Percentiles rank a stretch among this genome's conserved stretches.
Conservation (phyloP, 2,797 vertebrate species). For the Sebastes kiyomatsui region DNA sequence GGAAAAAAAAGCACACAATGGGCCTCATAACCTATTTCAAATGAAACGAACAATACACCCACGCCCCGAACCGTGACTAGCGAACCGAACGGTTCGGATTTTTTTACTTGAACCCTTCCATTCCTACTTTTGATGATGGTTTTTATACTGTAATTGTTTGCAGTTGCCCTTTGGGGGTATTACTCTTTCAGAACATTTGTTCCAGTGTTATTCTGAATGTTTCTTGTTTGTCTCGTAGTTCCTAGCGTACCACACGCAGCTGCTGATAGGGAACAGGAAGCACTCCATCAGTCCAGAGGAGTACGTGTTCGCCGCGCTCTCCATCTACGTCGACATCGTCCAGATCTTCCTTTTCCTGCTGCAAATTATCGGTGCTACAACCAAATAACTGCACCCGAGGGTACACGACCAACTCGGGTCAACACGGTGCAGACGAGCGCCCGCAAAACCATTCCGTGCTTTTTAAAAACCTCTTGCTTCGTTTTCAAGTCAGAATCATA, state of each 20-base stretch:
- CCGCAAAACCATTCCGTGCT: neutral
- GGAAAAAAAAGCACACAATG: too few species aligned
- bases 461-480: neutral
- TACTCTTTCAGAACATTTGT: neutral
- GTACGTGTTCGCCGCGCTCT: conserved; percentile 91
- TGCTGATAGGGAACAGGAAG: conserved; percentile 95
- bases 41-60: too few species aligned
- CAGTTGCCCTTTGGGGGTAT: neutral
- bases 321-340: conserved; percentile 93
- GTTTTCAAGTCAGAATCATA: conserved; percentile 6
- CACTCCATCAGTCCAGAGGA: conserved; percentile 92
- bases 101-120: too few species aligned
- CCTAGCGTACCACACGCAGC: conserved; percentile 94
- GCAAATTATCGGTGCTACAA: conserved; percentile 86
- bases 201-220: neutral
- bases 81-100: too few species aligned
- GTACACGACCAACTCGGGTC: neutral
- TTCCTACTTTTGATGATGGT: too few species aligned
- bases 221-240: conserved; percentile 81
- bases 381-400: conserved; percentile 51
- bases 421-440: neutral
- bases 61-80: too few species aligned
- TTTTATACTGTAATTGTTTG: neutral
- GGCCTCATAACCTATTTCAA: too few species aligned
- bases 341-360: conserved; percentile 95